Evolutionary conservation across 2,113 vertebrate species (phyloP).

Genomic region (Bujurquina vittata): DNA sequence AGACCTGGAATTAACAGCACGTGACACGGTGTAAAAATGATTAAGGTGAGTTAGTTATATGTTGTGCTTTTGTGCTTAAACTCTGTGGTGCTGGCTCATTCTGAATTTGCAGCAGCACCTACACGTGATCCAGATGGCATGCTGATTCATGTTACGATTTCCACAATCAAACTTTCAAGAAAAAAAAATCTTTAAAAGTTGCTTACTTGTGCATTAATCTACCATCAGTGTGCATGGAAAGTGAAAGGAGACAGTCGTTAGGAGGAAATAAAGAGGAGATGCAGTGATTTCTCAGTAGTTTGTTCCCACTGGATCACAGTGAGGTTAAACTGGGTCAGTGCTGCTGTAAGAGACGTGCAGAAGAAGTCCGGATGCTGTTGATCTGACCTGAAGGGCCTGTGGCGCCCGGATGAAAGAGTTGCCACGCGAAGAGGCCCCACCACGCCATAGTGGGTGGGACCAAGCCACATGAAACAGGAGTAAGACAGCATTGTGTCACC

Average conservation of each 20-base stretch:
- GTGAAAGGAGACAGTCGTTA: slow-evolving; percentile 46
- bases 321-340: slow-evolving; percentile 20
- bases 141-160: slow-evolving; percentile 6
- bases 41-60: slow-evolving; percentile 53
- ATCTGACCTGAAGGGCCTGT: slow-evolving; percentile 82
- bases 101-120: neutral
- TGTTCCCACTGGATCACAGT: slow-evolving; percentile 17
- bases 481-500: slow-evolving; percentile 42
- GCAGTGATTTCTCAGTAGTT: slow-evolving; percentile 22
- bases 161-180: neutral
- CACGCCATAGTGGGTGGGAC: slow-evolving; percentile 60
- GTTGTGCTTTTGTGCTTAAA: slow-evolving; percentile 23
- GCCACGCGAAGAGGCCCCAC: slow-evolving; percentile 52
- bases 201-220: slow-evolving; percentile 68
- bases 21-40: neutral
- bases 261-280: slow-evolving; percentile 7
- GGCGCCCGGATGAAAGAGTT: slow-evolving; percentile 38
- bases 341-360: slow-evolving; percentile 61
- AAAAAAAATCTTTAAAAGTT: slow-evolving; percentile 9
- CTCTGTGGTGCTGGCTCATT: neutral
- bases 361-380: slow-evolving; percentile 30
- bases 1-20: neutral
- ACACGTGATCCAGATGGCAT: slow-evolving; percentile 35
- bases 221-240: slow-evolving; percentile 62
- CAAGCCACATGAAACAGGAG: slow-evolving; percentile 61